phyloP scores from a whole-genome alignment of 2,888 invertebrate genomes.

The Caprella mutica region DNA sequence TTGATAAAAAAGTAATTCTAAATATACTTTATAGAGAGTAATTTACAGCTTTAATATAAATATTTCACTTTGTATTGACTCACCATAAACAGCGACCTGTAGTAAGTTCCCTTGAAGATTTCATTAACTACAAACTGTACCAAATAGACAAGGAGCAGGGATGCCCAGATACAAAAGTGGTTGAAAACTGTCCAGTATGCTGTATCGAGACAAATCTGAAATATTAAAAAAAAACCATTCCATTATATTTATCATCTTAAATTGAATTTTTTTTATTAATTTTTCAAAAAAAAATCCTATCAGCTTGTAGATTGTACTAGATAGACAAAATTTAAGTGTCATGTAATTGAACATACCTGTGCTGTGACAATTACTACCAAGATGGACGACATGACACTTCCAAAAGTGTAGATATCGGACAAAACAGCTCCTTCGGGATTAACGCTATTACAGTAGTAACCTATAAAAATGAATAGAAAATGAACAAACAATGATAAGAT shows the following conservation, averaged over 20 bases:
- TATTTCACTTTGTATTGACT: slow-evolving; percentile 10
- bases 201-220: slow-evolving; percentile 91
- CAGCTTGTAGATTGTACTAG: too few species aligned
- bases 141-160: slow-evolving; percentile 85
- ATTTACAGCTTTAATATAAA: too few species aligned
- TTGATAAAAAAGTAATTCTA: too few species aligned
- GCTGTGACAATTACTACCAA: slow-evolving; percentile 93
- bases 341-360: slow-evolving; percentile 58
- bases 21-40: too few species aligned
- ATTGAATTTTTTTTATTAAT: neutral
- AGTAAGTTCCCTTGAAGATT: slow-evolving; percentile 70
- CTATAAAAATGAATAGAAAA: neutral
- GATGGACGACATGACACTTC: slow-evolving; percentile 89
- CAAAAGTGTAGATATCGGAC: slow-evolving; percentile 88
- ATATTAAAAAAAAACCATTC: neutral
- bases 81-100: slow-evolving; percentile 64
- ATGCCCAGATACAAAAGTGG: slow-evolving; percentile 95
- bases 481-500: neutral
- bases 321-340: too few species aligned
- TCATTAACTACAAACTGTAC: slow-evolving; percentile 93
- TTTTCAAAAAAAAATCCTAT: neutral
- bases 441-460: slow-evolving; percentile 69
- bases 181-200: slow-evolving; percentile 97
- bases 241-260: neutral
- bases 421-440: slow-evolving; percentile 75